Conservation (phyloP, 2,888 invertebrate species). For the Habrosyne pyritoides region DNA sequence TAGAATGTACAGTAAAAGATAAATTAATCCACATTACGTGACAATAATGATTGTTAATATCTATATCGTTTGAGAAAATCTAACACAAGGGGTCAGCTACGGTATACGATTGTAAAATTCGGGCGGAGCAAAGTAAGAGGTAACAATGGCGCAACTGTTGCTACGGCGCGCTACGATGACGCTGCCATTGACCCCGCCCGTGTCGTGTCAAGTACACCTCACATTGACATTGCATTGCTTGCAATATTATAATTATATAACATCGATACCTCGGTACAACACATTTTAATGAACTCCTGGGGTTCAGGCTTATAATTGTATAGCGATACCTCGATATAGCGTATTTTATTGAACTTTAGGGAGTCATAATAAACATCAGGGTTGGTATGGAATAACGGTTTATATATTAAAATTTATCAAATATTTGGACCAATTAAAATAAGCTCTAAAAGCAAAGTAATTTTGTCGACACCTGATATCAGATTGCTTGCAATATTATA, state of each 20-base stretch:
- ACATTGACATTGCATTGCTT: slow-evolving; percentile 48
- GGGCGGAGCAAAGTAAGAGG: slow-evolving; percentile 14
- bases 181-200: slow-evolving; percentile 64
- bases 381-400: too few species aligned
- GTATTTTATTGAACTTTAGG: too few species aligned
- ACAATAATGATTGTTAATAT: slow-evolving; percentile 34
- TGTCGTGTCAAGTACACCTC: slow-evolving; percentile 66
- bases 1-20: background rate
- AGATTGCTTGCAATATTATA: too few species aligned
- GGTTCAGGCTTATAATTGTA: background rate
- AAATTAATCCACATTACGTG: background rate
- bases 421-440: too few species aligned
- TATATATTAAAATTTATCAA: too few species aligned
- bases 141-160: slow-evolving; percentile 50
- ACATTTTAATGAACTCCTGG: background rate
- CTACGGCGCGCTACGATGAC: slow-evolving; percentile 37
- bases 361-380: too few species aligned
- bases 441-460: too few species aligned
- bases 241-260: slow-evolving; percentile 15
- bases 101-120: slow-evolving; percentile 50
- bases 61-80: slow-evolving; percentile 42
- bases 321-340: too few species aligned
- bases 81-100: slow-evolving; percentile 58
- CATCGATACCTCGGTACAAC: slow-evolving; percentile 6
- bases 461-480: too few species aligned